Evolutionary conservation across 2,113 vertebrate genomes (phyloP).

Genomic region (Fulmarus glacialis): DNA sequence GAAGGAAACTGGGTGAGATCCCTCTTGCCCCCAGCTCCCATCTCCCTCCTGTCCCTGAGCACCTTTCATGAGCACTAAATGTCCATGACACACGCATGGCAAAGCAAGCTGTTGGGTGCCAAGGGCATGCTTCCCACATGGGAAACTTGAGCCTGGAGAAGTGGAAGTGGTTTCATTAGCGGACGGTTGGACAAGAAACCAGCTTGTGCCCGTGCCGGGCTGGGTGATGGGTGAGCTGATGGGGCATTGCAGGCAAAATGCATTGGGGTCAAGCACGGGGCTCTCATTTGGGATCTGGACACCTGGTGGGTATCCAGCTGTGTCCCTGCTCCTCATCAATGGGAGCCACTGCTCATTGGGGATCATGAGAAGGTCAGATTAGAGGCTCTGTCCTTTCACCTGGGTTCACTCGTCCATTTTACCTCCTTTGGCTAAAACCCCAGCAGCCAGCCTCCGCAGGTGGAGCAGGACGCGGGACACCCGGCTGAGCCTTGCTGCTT

Average conservation of each 20-base stretch:
- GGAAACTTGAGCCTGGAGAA: not conserved
- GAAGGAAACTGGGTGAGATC: not conserved
- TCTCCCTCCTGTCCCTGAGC: accelerated
- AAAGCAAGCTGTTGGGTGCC: not conserved
- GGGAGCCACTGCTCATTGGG: not conserved
- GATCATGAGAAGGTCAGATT: not conserved
- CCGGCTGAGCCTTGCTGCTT: accelerated
- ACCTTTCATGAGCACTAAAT: not conserved
- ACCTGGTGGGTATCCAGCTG: not conserved
- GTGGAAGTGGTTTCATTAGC: not conserved
- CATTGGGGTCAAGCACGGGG: accelerated
- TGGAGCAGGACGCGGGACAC: accelerated
- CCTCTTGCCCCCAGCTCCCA: not conserved
- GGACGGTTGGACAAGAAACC: not conserved
- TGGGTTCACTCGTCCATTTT: not conserved
- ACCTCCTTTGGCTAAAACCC: not conserved
- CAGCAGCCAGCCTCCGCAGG: not conserved
- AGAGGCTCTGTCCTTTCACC: not conserved
- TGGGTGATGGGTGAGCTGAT: not conserved
- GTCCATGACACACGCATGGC: accelerated
- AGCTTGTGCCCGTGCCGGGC: accelerated
- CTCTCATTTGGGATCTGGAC: not conserved
- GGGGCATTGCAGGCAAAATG: not conserved
- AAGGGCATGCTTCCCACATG: accelerated
- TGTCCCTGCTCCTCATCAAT: not conserved